Evolutionary conservation across 2,888 invertebrate genomes (phyloP), one percentile per base, ranked within the genome.

Genomic region (Nemurella pictetii): DNA sequence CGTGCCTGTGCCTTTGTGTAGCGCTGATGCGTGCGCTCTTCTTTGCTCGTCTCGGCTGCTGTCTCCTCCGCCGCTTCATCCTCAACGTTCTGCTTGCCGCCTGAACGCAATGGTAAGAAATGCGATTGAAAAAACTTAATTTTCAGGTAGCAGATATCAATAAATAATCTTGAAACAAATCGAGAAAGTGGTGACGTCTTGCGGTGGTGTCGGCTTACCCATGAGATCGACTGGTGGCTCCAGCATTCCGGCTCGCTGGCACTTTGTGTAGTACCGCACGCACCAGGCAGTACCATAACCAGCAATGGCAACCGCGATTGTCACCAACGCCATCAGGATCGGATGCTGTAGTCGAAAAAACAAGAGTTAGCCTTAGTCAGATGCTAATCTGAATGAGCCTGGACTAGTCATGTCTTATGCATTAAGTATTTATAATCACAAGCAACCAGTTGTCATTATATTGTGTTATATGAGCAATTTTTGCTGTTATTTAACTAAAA

Each of bases 1-100:
- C 95, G 91, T 15, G 95, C 95, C 90, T 95, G 95, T 3, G 95
- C 95, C 91, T 95, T 95, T 87, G 94, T 94, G 88, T 95, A 95
- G 88, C 94, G 90, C 30, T 90, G 89, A 88, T 88, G 87, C 9
- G 85, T 85, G 84, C 86, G 84, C 85, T 89, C 88, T 84, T 88
- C 89, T 82, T 89, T 88, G 5, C 55, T 85, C 27, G 89, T 89
- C n/a, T 88, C 87, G 87, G 91, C 91, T 86, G 91, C 91, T 85
- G 91, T 91, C 86, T 87, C 87, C 77, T 88, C 88, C 36, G 87
- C 88, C 73, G 89, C 88, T 35, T 87, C 87, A 35, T 87, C 85
- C 36, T 87, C 85, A 29, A 87, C 87, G 77, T 72, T 87, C 87
- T 73, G 88, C 87, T 75, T 88, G 87, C 30, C 86, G 85, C 78